Base-by-base conservation (phyloP, 1,140 invertebrate genomes). In the Drosophila murphyi region DNA sequence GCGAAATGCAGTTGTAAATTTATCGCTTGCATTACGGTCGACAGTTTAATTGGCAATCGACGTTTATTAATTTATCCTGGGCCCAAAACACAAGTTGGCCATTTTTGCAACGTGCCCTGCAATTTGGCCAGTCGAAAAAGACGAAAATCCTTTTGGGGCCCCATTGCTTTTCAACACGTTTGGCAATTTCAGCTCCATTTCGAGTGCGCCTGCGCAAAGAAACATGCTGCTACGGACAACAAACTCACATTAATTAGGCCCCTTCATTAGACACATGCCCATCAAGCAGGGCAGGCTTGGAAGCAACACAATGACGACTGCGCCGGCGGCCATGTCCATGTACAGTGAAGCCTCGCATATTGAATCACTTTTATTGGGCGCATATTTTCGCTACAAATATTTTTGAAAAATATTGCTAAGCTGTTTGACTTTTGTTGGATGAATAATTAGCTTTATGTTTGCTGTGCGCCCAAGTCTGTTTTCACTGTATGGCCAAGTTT, bases 11-110 rank as follows among this genome's bases (percentile, higher is more conserved):
- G 55, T 68, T 54, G 52, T 43, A 54, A 78, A 89, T 87, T 87
- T 83, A 87, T 87, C 61, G 85, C 83, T 45, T 82, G 85, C 80
- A 87, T 78, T 89, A 88, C 60, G 72, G 62, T 41, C 54, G 85
- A 89, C 85, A 89, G 71, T 90, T 89, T 89, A 89, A 89, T 89
- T 85, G 80, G 63, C 74, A 76, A 89, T 90, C 81, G 85, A 89
- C 74, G 72, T 89, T 81, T 89, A 89, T 89, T 89, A 81, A 89
- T 89, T 89, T 78, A 54, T 65, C 47, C 51, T 55, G 54, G 39
- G n/a, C 45, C 31, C 41, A 64, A 68, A 20, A 12, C 6, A 2
- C 20, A 28, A 52, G 37, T 43, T 39, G 37, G 12, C 20, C 50
- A 63, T 47, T 55, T 20, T 55, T 60, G 43, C 3, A 39, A 35